Base-by-base conservation (phyloP, 2,888 invertebrate genomes). In the Drosophila sordidapex region DNA sequence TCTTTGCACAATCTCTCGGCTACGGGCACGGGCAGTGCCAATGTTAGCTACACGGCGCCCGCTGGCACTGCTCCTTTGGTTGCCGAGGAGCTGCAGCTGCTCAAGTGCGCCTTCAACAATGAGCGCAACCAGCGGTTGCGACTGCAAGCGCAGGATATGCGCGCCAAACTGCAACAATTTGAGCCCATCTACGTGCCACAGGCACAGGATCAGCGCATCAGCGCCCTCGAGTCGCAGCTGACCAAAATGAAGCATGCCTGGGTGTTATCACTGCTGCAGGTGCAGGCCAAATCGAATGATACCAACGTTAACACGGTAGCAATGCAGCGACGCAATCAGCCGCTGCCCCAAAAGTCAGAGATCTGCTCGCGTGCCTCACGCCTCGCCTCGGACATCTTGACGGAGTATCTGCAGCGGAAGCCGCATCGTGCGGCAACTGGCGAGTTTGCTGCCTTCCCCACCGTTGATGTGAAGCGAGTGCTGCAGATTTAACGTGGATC, bases 61-160 rank as follows among this genome's bases (percentile, higher is more conserved):
- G 75, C 74, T 1, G 85, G 81, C 62, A 86, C 85, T 2, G 83
- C 86, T 8, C 88, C 85, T 0, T n/a, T 94, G 29, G 92, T 95
- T 38, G 90, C 95, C 53, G 95, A 95, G 85, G 95, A 95, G 87
- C 94, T 95, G 70, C 93, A 93, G 21, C 93, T 94, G 53, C 92
- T 95, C 43, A 94, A 94, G 57, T 94, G 94, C 79, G 94, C 95
- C 25, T 94, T 95, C 77, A 94, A 94, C 74, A 93, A 94, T 56
- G 95, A 95, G 90, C 94, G 95, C 46, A 94, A 94, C 38, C 94
- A 95, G 82, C 94, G 95, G 60, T 91, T 95, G 70, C 94, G 94
- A 69, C 85, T 95, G 58, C 93, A 95, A 82, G 94, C 94, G 5
- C 93, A 94, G 59, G 93, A 94, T 67, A 92, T 95, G 74, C 93